Conservation (phyloP, 2,888 invertebrate species). For the Scrobipalpa costella region DNA sequence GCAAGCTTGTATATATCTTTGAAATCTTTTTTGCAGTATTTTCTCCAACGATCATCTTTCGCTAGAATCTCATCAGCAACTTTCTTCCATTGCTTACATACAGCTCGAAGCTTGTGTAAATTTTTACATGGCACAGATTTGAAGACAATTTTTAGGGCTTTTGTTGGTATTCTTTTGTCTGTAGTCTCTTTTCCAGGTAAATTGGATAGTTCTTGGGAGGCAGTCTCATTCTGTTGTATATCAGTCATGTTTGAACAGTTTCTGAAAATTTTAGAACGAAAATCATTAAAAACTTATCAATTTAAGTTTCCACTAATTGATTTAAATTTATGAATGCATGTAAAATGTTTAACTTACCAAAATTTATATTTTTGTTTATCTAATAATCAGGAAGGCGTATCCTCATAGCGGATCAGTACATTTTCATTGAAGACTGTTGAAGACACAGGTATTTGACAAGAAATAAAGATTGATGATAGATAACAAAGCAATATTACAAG, state of each 20-base stretch:
- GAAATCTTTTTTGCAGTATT: conserved; percentile 12
- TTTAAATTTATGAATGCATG: too few relatives aligned
- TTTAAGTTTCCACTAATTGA: too few relatives aligned
- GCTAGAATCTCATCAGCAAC: background rate
- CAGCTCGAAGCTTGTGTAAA: background rate
- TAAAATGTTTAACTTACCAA: too few relatives aligned
- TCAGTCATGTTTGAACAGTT: background rate
- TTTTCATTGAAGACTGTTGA: background rate
- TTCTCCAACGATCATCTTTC: conserved; percentile 8
- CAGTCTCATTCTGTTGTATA: background rate
- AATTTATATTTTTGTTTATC: too few relatives aligned
- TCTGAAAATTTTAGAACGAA: background rate
- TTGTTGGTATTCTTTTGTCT: background rate
- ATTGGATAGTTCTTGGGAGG: background rate
- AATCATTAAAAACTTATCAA: too few relatives aligned
- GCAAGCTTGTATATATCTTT: conserved; percentile 5
- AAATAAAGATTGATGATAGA: background rate
- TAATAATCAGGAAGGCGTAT: too few relatives aligned
- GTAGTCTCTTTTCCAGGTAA: background rate
- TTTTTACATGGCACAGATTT: background rate
- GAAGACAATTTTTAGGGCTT: background rate
- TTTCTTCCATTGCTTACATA: conserved; percentile 7
- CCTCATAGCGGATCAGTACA: background rate
- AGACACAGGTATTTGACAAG: background rate
- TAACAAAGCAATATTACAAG: background rate